Percentiles rank a stretch among this genome's conserved stretches.
Conservation (phyloP, 2,113 vertebrate species). For the Elgaria multicarinata region DNA sequence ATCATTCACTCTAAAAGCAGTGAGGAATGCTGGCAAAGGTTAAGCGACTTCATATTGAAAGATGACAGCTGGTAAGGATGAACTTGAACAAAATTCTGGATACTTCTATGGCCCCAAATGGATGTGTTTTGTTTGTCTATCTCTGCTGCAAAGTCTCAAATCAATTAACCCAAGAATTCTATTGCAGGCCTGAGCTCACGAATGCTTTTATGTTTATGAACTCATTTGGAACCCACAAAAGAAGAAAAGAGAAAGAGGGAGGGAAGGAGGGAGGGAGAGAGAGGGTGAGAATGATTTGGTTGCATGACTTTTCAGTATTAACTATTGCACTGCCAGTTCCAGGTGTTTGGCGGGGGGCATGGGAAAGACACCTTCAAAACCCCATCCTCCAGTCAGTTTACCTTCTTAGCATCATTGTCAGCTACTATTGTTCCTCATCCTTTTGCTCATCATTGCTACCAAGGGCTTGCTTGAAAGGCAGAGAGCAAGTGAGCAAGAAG, state of each 20-base stretch:
- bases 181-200: neutral
- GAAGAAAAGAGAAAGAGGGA: neutral
- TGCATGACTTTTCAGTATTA: neutral
- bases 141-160: conserved; percentile 47
- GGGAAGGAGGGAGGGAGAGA: neutral
- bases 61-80: conserved; percentile 31
- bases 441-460: no score
- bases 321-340: no score
- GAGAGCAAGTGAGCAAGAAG: no score
- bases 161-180: conserved; percentile 38
- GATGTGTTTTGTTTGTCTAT: conserved; percentile 39
- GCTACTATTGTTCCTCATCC: no score
- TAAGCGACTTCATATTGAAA: conserved; percentile 52
- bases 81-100: conserved; percentile 45
- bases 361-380: no score
- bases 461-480: no score
- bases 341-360: no score
- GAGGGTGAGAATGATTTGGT: neutral
- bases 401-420: no score
- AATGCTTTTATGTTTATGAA: neutral
- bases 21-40: conserved; percentile 41
- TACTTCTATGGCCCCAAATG: conserved; percentile 27
- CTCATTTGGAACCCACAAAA: neutral
- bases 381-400: no score
- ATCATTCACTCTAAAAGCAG: conserved; percentile 53